Conservation (phyloP, 2,113 vertebrate genomes). For the Lepus timidus region DNA sequence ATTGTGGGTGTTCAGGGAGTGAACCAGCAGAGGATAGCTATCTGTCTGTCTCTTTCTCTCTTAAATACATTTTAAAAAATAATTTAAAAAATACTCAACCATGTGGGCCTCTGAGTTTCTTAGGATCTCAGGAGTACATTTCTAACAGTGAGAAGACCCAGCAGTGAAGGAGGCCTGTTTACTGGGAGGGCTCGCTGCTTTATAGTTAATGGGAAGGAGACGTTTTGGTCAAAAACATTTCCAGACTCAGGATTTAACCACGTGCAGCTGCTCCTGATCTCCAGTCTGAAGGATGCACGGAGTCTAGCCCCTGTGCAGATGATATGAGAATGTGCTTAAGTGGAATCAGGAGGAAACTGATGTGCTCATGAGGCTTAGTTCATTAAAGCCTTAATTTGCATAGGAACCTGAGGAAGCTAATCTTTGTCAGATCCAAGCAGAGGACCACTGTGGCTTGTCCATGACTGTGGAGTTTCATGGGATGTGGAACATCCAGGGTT, state of each 20-base stretch:
- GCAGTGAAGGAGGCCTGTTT: neutral
- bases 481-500: neutral
- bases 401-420: neutral
- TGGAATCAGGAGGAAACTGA: neutral
- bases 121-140: neutral
- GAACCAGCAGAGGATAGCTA: too few relatives aligned
- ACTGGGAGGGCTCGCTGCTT: neutral
- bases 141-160: slow-evolving; percentile 14
- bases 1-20: too few relatives aligned
- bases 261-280: neutral
- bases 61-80: too few relatives aligned
- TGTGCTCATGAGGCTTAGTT: neutral
- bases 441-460: neutral
- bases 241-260: neutral
- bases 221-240: neutral
- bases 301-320: neutral
- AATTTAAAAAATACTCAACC: neutral
- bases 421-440: slow-evolving; percentile 4
- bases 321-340: neutral
- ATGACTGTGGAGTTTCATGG: neutral
- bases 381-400: slow-evolving; percentile 51
- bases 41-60: too few relatives aligned
- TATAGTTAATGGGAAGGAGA: neutral
- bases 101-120: neutral
- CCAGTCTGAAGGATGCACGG: neutral